phyloP scores from a whole-genome alignment of 2,113 vertebrate species.

The Cyrtonyx montezumae region DNA sequence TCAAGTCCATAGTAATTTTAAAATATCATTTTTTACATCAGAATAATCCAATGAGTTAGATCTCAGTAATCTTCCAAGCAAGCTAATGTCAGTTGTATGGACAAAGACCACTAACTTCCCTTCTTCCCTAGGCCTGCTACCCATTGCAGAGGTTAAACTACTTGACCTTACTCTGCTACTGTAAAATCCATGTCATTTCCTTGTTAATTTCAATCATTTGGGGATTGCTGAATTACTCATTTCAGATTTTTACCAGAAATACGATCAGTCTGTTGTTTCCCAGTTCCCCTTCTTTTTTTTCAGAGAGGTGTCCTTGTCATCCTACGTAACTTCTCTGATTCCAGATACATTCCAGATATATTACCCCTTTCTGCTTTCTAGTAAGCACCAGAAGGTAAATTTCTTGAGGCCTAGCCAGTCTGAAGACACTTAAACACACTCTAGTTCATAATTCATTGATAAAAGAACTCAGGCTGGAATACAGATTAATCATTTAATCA shows the following conservation, averaged over 20 bases:
- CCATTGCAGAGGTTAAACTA: background rate
- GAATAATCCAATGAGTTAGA: constrained; percentile 1
- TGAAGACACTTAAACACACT: background rate
- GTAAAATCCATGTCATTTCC: background rate
- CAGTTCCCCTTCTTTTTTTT: background rate
- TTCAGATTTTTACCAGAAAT: background rate
- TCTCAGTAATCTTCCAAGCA: constrained; percentile 11
- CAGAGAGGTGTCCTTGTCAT: background rate
- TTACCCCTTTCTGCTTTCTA: background rate
- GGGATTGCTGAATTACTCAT: background rate
- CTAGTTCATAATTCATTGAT: background rate
- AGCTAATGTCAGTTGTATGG: background rate
- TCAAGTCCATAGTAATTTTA: constrained; percentile 9
- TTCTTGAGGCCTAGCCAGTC: background rate
- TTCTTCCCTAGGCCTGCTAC: background rate
- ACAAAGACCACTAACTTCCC: background rate
- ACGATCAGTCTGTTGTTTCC: background rate
- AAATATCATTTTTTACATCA: constrained; percentile 28
- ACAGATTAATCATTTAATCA: background rate
- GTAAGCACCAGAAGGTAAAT: background rate
- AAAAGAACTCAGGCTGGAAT: background rate
- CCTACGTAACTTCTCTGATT: background rate
- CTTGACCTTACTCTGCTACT: background rate
- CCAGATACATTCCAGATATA: background rate
- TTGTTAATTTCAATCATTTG: background rate